phyloP scores from a whole-genome alignment of 1,140 invertebrate genomes.

The Heliconius hermathena region DNA sequence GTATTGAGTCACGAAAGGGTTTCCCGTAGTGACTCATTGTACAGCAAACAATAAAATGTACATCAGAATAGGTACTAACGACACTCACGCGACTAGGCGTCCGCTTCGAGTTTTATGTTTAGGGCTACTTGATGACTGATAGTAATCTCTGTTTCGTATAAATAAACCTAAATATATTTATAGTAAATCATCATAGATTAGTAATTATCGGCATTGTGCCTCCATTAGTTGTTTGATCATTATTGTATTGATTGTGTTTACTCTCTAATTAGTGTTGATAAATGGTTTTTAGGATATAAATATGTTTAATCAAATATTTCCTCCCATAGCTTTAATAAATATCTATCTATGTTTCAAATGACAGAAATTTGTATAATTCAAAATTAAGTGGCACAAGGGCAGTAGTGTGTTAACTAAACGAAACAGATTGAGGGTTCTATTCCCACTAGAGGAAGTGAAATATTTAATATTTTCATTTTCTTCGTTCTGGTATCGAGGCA shows the following conservation, averaged over 20 bases:
- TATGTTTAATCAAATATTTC: background rate
- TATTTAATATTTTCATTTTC: too few relatives aligned
- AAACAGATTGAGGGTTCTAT: too few relatives aligned
- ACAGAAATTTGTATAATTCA: too few relatives aligned
- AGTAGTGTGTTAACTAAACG: too few relatives aligned
- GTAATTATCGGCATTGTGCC: background rate
- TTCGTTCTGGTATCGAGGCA: too few relatives aligned
- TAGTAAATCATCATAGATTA: background rate
- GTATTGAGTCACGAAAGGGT: conserved; percentile 69
- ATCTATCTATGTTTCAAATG: too few relatives aligned
- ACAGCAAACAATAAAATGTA: conserved; percentile 44
- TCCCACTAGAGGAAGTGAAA: too few relatives aligned
- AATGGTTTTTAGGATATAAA: background rate
- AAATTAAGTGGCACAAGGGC: too few relatives aligned
- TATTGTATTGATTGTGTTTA: background rate
- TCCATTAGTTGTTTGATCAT: background rate
- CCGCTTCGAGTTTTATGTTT: conserved; percentile 23
- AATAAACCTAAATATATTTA: background rate
- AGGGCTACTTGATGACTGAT: conserved; percentile 20
- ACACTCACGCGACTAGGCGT: conserved; percentile 35
- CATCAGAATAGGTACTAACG: conserved; percentile 35
- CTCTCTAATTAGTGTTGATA: background rate
- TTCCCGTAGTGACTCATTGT: conserved; percentile 63
- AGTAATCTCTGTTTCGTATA: conserved; percentile 9
- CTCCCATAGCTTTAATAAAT: background rate